These are phyloP conservation scores for Dasyurus viverrinus DNA, from an alignment of 2,113 vertebrate species.

Conservation along the genomic window DNA sequence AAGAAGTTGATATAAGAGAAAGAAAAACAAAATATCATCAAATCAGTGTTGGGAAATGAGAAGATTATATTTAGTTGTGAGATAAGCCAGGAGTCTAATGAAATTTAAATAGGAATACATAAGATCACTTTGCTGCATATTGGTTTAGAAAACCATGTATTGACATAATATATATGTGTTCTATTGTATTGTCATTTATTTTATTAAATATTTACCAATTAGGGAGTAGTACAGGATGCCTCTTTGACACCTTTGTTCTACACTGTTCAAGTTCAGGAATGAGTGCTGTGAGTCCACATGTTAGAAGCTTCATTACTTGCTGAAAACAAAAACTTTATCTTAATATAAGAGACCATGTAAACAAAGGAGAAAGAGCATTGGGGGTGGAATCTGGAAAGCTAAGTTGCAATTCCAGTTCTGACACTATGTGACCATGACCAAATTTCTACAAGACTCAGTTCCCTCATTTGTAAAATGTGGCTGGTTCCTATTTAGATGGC, in stretches of 20 bases:
- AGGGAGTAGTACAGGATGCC: neutral
- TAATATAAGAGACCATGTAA: neutral
- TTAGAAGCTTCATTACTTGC: neutral
- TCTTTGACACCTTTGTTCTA: neutral
- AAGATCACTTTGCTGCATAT: neutral
- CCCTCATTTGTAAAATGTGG: neutral
- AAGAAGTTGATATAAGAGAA: constrained; percentile 65
- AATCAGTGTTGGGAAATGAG: neutral
- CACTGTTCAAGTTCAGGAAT: neutral
- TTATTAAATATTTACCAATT: neutral
- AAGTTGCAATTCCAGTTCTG: neutral
- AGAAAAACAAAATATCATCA: constrained; percentile 62
- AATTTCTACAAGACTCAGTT: neutral
- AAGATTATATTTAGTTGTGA: neutral
- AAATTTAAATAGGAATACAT: neutral
- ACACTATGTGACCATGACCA: neutral
- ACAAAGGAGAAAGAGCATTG: neutral
- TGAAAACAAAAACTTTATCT: neutral
- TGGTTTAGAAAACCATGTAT: neutral
- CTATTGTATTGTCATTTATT: neutral
- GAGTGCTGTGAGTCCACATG: neutral
- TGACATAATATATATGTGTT: neutral
- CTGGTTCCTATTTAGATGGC: neutral
- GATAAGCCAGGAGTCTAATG: neutral
- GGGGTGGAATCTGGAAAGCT: neutral